Evolutionary conservation across 2,797 vertebrate genomes (phyloP).

Genomic region (Phalloptychus januarius): DNA sequence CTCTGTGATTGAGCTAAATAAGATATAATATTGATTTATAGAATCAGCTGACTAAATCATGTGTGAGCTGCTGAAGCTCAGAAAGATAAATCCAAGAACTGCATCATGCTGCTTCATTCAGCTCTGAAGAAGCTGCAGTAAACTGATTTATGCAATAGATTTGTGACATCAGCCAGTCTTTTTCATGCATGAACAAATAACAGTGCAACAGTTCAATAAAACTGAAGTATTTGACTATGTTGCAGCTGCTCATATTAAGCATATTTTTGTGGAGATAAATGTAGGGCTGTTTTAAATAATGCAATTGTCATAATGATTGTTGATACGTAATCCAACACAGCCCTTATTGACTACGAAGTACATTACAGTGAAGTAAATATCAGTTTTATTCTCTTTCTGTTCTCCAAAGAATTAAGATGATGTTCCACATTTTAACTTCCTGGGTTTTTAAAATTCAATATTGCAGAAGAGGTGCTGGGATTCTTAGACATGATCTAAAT

Average conservation of each 20-base stretch:
- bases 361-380: neutral
- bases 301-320: neutral
- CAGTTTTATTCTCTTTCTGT: neutral
- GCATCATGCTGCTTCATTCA: constrained; percentile 44
- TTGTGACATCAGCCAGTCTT: constrained; percentile 19
- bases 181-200: constrained; percentile 16
- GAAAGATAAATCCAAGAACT: constrained; percentile 34
- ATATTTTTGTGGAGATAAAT: neutral
- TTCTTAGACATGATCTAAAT: neutral
- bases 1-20: neutral
- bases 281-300: neutral
- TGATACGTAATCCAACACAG: neutral
- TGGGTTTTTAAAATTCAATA: neutral
- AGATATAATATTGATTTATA: constrained; percentile 30
- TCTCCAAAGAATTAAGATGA: neutral
- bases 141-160: constrained; percentile 42
- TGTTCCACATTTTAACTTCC: neutral
- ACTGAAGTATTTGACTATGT: constrained; percentile 25
- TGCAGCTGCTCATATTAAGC: constrained; percentile 35
- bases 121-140: constrained; percentile 19
- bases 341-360: neutral
- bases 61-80: constrained; percentile 46
- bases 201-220: constrained; percentile 23
- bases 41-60: constrained; percentile 50
- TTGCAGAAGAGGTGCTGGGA: neutral